Conservation (phyloP, 2,113 vertebrate genomes). For the Callipepla californica region DNA sequence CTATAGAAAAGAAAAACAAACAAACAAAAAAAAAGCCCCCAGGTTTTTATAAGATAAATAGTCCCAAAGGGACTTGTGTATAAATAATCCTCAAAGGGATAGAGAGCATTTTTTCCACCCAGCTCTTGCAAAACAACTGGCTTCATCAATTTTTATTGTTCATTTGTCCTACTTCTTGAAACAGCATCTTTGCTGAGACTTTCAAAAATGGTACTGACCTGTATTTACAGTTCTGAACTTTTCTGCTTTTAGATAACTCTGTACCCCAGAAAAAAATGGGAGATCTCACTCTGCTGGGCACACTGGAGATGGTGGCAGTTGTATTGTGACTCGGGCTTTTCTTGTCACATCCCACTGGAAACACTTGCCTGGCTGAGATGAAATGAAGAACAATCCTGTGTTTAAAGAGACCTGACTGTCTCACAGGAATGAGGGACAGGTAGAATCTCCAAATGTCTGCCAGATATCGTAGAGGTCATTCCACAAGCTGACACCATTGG, state of each 20-base stretch:
- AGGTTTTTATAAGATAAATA: neutral
- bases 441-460: neutral
- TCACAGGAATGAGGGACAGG: neutral
- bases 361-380: neutral
- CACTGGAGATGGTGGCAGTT: neutral
- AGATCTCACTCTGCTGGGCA: neutral
- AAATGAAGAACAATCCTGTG: neutral
- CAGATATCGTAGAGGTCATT: neutral
- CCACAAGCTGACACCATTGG: neutral
- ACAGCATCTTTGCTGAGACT: neutral
- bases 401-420: neutral
- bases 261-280: neutral
- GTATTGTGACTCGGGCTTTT: neutral
- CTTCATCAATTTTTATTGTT: neutral
- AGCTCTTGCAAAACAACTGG: neutral
- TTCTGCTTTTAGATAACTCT: neutral
- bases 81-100: neutral
- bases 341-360: neutral
- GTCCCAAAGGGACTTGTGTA: neutral
- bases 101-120: neutral
- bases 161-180: constrained; percentile 30
- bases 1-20: neutral
- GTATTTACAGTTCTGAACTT: neutral
- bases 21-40: neutral
- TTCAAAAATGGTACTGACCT: neutral